These are phyloP conservation scores for Cyclura pinguis DNA, from an alignment of 2,797 vertebrate species.

Conservation along the genomic window DNA sequence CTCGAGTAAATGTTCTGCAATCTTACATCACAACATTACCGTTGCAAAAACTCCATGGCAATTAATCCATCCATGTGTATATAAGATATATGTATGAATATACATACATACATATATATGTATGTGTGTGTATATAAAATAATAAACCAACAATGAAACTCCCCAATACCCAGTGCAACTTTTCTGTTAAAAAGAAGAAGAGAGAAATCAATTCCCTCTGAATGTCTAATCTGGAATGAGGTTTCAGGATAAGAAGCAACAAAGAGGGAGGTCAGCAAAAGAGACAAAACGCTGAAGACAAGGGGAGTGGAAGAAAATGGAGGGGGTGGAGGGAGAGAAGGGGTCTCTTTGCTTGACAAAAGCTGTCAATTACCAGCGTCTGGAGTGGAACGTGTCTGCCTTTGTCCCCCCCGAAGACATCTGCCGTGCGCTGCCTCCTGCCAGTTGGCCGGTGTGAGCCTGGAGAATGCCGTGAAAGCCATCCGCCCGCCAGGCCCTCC, in stretches of 20 bases:
- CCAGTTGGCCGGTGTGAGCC: constrained; percentile 80
- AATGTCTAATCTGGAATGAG: constrained; percentile 76
- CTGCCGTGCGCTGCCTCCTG: constrained; percentile 86
- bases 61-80: constrained; percentile 62
- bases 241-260: constrained; percentile 9
- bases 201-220: constrained; percentile 80
- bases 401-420: constrained; percentile 86
- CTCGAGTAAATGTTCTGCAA: constrained; percentile 22
- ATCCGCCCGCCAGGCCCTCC: constrained; percentile 63
- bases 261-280: not conserved
- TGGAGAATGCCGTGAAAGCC: constrained; percentile 74
- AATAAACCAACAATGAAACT: constrained; percentile 57
- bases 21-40: constrained; percentile 20
- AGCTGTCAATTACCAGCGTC: constrained; percentile 74
- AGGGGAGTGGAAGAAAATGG: not conserved
- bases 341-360: constrained; percentile 71
- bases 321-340: not conserved
- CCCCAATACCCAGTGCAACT: constrained; percentile 79
- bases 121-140: constrained; percentile 59
- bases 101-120: constrained; percentile 18
- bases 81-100: constrained; percentile 48
- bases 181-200: not conserved
- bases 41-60: constrained; percentile 67
- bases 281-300: constrained; percentile 48
- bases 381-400: constrained; percentile 83